These are phyloP conservation scores for Xenopus borealis DNA, from an alignment of 2,113 vertebrate genomes.

Conservation along the genomic window DNA sequence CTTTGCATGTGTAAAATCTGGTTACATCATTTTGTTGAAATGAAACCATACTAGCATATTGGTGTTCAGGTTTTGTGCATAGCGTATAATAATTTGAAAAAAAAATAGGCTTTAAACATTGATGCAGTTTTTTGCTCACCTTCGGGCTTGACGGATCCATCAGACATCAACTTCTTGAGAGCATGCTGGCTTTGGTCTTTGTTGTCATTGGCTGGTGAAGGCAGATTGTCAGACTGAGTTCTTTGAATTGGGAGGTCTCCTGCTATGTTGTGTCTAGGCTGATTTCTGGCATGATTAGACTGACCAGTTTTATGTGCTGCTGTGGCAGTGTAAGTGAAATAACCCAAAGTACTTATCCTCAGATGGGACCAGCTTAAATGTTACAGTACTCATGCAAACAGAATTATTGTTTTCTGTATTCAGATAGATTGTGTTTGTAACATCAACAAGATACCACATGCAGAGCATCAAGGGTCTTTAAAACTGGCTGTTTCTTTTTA, in stretches of 20 bases:
- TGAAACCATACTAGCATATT: too few relatives aligned
- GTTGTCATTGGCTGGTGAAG: constrained; percentile 92
- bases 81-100: too few relatives aligned
- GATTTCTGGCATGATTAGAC: constrained; percentile 86
- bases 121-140: constrained; percentile 66
- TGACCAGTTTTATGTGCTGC: constrained; percentile 87
- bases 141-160: constrained; percentile 85
- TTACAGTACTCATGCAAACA: constrained; percentile 93
- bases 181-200: constrained; percentile 90
- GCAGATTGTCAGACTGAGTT: constrained; percentile 92
- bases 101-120: too few relatives aligned
- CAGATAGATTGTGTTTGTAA: constrained; percentile 80
- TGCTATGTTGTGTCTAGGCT: constrained; percentile 97
- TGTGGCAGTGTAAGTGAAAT: constrained; percentile 84
- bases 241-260: constrained; percentile 94
- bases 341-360: constrained; percentile 92
- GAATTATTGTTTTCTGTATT: constrained; percentile 71
- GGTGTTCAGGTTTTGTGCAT: too few relatives aligned
- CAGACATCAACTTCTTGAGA: constrained; percentile 94
- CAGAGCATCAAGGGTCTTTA: constrained; percentile 76
- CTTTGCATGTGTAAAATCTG: too few relatives aligned
- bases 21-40: too few relatives aligned
- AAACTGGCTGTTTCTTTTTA: constrained; percentile 82
- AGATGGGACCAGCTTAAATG: constrained; percentile 87
- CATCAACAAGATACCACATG: constrained; percentile 82